These are phyloP conservation scores for Drosophila neonasuta DNA, from an alignment of 2,888 invertebrate species.

Conservation along the genomic window DNA sequence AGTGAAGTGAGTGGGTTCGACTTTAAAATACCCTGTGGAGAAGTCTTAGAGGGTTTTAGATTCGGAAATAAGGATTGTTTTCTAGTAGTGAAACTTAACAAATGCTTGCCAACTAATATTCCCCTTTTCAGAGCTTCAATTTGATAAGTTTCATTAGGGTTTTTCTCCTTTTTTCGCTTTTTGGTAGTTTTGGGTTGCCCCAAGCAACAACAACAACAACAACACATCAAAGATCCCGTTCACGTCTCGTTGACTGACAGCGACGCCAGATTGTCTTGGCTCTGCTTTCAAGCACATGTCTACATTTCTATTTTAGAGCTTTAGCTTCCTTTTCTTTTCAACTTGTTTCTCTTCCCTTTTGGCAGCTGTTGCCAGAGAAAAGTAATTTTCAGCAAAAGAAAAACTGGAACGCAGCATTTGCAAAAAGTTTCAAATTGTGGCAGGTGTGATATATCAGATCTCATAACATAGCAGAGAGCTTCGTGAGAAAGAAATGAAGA, in stretches of 20 bases:
- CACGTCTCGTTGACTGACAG: conserved; percentile 41
- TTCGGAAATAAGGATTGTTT: too few relatives aligned
- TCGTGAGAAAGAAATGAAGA: conserved; percentile 25
- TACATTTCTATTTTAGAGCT: conserved; percentile 18
- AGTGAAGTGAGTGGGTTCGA: background rate
- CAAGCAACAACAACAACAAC: conserved; percentile 1
- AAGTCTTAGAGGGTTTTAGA: too few relatives aligned
- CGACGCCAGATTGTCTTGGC: conserved; percentile 63
- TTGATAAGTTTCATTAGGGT: conserved; percentile 21
- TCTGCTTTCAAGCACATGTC: conserved; percentile 51
- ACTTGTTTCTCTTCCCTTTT: conserved; percentile 16
- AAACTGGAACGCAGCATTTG: conserved; percentile 55
- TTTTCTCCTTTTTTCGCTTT: background rate
- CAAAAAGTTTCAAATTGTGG: conserved; percentile 40
- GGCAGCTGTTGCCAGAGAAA: conserved; percentile 45
- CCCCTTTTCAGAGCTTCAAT: background rate
- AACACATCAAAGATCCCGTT: conserved; percentile 17
- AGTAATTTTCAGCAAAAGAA: conserved; percentile 30
- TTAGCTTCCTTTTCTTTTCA: background rate
- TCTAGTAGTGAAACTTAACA: background rate
- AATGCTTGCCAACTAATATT: background rate
- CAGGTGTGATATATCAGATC: conserved; percentile 52
- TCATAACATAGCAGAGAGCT: background rate
- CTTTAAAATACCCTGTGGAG: conserved; percentile 1
- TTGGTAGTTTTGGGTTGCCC: background rate